These are phyloP conservation scores for Gibbula magus DNA, from an alignment of 2,888 invertebrate species.

Conservation along the genomic window DNA sequence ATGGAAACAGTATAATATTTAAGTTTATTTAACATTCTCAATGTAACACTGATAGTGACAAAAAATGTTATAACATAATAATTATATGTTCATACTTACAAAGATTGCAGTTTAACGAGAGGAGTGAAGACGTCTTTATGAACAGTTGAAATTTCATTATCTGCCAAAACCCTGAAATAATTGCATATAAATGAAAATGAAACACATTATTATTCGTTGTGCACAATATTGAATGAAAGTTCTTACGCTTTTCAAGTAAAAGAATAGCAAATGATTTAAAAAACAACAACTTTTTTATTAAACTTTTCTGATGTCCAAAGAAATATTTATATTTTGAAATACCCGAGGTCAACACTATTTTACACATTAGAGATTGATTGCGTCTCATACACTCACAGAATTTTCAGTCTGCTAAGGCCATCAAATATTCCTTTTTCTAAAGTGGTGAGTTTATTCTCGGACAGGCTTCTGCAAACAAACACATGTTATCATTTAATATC, in stretches of 20 bases:
- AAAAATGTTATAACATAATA: no score
- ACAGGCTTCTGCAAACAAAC: constrained; percentile 18
- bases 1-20: no score
- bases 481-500: no score
- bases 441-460: constrained; percentile 13
- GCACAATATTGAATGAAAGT: background rate
- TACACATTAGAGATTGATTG: no score
- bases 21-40: no score
- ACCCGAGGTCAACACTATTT: no score
- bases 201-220: no score
- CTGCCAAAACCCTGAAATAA: constrained; percentile 26
- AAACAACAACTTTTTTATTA: background rate
- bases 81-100: constrained; percentile 27
- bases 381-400: constrained; percentile 21
- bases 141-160: constrained; percentile 17
- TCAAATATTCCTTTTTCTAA: constrained; percentile 28
- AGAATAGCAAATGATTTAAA: no score
- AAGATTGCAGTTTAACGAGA: background rate
- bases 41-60: background rate
- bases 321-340: background rate
- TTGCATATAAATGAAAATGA: background rate
- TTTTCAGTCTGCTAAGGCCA: constrained; percentile 16
- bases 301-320: background rate
- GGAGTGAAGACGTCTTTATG: constrained; percentile 5
- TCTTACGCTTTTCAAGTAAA: no score